Evolutionary conservation across 2,888 invertebrate species (phyloP), one percentile per base, ranked within the genome.

Genomic region (Heteropelma amictum): DNA sequence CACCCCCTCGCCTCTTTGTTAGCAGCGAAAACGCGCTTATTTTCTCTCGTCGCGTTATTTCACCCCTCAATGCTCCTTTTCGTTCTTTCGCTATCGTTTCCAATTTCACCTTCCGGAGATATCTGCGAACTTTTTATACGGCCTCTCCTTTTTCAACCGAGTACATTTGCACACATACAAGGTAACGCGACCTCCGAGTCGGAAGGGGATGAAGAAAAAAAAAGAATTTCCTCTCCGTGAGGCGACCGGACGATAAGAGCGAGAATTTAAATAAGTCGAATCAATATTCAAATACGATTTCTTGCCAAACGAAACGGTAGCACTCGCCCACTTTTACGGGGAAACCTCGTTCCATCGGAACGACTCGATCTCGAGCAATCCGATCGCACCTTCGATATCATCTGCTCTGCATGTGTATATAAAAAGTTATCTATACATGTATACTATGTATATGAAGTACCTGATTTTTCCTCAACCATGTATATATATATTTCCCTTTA

Each of bases 221-320:
- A 28, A n/a, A 38, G 33, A 33, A 49, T 21, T 38, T 35, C 33
- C 47, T 51, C 40, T 23, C 30, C 23, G 28, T 12, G 56, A 40
- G 74, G 71, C 83, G 85, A 86, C 84, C 72, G 65, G 51, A 54
- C 77, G 82, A 83, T 82, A 82, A 78, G 78, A 70, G 30, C 63
- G 68, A 72, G 81, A 88, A 89, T 89, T 89, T 87, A 88, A 89
- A 89, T 89, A 88, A 89, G 86, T 84, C 87, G 88, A 88, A 88
- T 89, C 88, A 89, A 89, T 89, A 89, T 89, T 88, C 86, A 88
- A 88, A 88, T 88, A 85, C 85, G 75, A 79, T 83, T 83, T 82
- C 82, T 72, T 54, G 49, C 64, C 71, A 53, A 26, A 56, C 72
- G 8, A 54, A 12, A 3, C 14, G 45, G 23, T 33, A 42, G 40